Evolutionary conservation across 2,797 vertebrate genomes (phyloP), one percentile per base, ranked within the genome.

Genomic region (Coregonus ussuriensis): DNA sequence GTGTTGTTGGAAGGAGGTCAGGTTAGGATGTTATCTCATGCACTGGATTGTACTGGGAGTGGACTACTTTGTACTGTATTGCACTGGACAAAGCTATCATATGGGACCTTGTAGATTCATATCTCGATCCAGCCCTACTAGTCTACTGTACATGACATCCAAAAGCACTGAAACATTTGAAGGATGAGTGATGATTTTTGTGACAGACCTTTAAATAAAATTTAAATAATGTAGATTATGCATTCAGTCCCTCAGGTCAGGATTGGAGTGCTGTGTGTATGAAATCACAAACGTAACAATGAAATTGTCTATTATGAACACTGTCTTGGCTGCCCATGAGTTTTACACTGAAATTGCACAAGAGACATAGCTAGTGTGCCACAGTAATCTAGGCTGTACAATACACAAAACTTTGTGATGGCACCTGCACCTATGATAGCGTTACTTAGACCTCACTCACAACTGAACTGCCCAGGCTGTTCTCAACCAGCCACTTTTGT

Each of bases 101-200:
- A 80, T 84, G 89, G 87, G 86, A 94, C 92, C 89, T 77, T 89
- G 83, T 91, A 86, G 91, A 93, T 92, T 83, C 77, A 81, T 37
- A 80, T 91, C 91, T 92, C 88, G 91, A 93, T 94, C 90, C 92
- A 93, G 94, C 94, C 94, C 95, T 95, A 95, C 88, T 91, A 91
- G 89, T 93, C 41, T 47, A 47, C 41, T 47, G 41, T 47, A 84
- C 81, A 79, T 91, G 87, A 91, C 88, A 82, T 86, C 82, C 79
- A 88, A 90, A 83, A 91, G 90, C 93, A 94, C 92, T 93, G 93
- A 93, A 85, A 85, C 82, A 88, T 78, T 84, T 69, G 78, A 82
- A 75, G 85, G 86, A 84, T 85, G 80, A 86, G 83, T 83, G 81
- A 47, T 47, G 41, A 47, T 72, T 72, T 33, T 35, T 72, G 14